Evolutionary conservation across 1,140 invertebrate genomes (phyloP), one percentile per base, ranked within the genome.

Genomic region (Micrasema minimum): DNA sequence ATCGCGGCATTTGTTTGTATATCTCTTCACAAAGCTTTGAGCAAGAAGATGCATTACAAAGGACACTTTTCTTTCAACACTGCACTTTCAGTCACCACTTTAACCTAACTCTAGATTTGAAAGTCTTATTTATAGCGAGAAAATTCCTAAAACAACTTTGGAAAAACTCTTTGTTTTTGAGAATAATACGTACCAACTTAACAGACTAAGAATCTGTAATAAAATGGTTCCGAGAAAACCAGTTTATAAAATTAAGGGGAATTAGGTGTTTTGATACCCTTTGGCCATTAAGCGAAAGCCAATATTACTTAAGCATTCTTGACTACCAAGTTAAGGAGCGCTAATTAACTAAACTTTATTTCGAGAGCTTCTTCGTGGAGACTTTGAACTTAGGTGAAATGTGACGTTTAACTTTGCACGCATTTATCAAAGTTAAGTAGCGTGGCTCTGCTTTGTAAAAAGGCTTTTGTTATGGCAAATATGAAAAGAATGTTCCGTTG

Each of bases 261-360:
- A 31, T 31, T 31, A 31, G 26, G 26, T 31, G 26, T 31, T 31
- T 31, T 2, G 26, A 31, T 4, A 31, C 26, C 26, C 26, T 31
- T 31, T 7, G 26, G 7, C 46, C 46, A 48, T 48, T 48, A 20
- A 20, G 46, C 20, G 50, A 22, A 53, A 53, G 22, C 50, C 26
- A 31, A 53, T 53, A 53, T 53, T 26, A 53, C 22, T 53, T 53
- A 26, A 18, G 50, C 50, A 53, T 53, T 53, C 50, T 53, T 53
- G 10, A n/a, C 26, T 14, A 11, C 7, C 23, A 2, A 53, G 50
- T 53, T 53, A 16, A 48, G 50, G 50, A 22, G 50, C 22, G 22
- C 50, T 53, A 53, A 53, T 53, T 53, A 53, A 53, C 50, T 26
- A n/a, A 53, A 53, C 50, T 53, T 53, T 53, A 53, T 53, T 53